A percentile compares a stretch with the other conserved stretches of the same genome.
These are phyloP conservation scores for Trichogramma evanescens DNA, from an alignment of 2,888 invertebrate species.

Conservation along the genomic window DNA sequence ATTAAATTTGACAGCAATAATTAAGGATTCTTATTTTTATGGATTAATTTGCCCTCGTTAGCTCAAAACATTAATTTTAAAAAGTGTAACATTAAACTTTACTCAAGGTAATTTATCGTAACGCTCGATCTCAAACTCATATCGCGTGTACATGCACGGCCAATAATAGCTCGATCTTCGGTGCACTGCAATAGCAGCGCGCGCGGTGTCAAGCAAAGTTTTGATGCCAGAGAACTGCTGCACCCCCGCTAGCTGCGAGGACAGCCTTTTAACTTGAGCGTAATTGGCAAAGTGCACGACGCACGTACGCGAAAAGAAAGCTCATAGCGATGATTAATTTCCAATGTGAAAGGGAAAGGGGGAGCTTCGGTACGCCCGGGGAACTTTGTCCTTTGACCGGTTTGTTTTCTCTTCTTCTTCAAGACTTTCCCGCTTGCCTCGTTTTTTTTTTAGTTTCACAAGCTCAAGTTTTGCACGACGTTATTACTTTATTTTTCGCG, in stretches of 20 bases:
- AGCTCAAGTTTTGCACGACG: neutral
- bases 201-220: conserved; percentile 6
- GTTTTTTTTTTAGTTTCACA: neutral
- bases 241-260: neutral
- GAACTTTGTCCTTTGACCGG: conserved; percentile 15
- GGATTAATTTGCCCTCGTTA: too few species aligned
- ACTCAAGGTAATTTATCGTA: too few species aligned
- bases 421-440: neutral
- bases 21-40: too few species aligned
- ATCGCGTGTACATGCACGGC: neutral
- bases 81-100: too few species aligned
- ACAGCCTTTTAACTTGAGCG: conserved; percentile 2
- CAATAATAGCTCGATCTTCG: conserved; percentile 10
- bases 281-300: conserved; percentile 19
- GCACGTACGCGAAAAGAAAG: conserved; percentile 9
- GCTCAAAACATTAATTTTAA: too few species aligned
- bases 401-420: neutral
- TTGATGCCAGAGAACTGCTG: conserved; percentile 3
- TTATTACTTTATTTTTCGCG: neutral
- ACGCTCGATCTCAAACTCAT: too few species aligned
- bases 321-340: conserved; percentile 16
- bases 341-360: neutral
- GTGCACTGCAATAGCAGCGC: neutral
- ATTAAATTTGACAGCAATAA: too few species aligned
- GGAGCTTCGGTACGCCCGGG: too few species aligned